Percentiles rank a stretch among this genome's conserved stretches.
These are phyloP conservation scores for Melanotaenia parkinsoni DNA, from an alignment of 2,797 vertebrate genomes.

Conservation along the genomic window DNA sequence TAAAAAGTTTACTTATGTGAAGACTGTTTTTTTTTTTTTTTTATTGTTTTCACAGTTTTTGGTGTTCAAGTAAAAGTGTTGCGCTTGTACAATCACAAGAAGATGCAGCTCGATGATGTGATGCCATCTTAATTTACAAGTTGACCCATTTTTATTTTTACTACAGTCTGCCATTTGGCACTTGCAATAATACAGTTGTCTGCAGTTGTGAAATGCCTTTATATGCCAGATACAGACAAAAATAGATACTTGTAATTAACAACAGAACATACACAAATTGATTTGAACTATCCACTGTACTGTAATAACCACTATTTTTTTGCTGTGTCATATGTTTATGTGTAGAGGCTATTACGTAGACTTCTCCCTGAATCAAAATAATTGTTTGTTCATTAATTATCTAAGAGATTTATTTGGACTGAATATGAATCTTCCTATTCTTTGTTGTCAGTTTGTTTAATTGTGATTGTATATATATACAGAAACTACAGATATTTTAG, in stretches of 20 bases:
- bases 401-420: constrained; percentile 41
- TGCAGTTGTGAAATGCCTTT: constrained; percentile 2
- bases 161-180: not conserved
- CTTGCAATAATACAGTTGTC: constrained; percentile 9
- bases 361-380: constrained; percentile 9
- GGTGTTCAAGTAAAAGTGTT: not conserved
- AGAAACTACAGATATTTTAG: not conserved
- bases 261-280: not conserved
- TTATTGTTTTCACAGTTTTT: constrained; percentile 4
- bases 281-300: not conserved
- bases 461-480: constrained; percentile 10
- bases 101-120: constrained; percentile 6
- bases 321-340: constrained; percentile 13
- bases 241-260: not conserved
- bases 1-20: not conserved
- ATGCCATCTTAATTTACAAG: constrained; percentile 8
- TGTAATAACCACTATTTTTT: constrained; percentile 10
- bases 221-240: not conserved
- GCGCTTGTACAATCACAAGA: constrained; percentile 20
- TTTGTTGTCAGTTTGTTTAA: constrained; percentile 13
- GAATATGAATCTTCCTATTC: not conserved
- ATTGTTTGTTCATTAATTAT: constrained; percentile 8
- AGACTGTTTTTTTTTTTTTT: not conserved
- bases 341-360: not conserved
- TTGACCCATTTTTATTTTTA: constrained; percentile 6